A percentile compares a stretch with the other conserved stretches of the same genome.
Evolutionary conservation across 35 echinoderm and acorn worm species (phyloP).

Genomic region (Apostichopus californicus): DNA sequence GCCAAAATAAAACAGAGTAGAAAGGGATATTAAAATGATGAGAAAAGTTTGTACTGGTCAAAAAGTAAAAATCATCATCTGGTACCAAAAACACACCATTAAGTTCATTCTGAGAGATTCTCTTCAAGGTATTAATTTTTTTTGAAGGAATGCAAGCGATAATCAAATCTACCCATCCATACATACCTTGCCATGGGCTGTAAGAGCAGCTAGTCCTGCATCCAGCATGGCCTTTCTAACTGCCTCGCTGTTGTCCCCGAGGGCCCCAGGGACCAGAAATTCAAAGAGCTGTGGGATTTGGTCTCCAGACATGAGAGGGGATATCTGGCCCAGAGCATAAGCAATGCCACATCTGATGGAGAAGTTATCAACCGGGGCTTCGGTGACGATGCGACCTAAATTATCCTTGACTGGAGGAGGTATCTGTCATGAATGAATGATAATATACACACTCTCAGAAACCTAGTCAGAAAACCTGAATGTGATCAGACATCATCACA

Average conservation of each 20-base stretch:
- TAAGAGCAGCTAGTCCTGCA: constrained; percentile 72
- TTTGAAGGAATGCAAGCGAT: too few species aligned
- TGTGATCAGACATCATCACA: too few species aligned
- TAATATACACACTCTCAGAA: too few species aligned
- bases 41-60: too few species aligned
- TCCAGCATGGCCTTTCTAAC: constrained; percentile 83
- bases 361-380: constrained; percentile 84
- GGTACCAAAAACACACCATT: too few species aligned
- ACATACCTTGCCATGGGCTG: constrained; percentile 85
- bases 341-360: constrained; percentile 85
- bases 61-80: too few species aligned
- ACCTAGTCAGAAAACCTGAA: too few species aligned
- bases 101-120: too few species aligned
- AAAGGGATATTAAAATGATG: too few species aligned
- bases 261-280: constrained; percentile 81
- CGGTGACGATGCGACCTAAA: constrained; percentile 79
- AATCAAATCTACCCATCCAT: too few species aligned
- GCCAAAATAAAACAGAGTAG: too few species aligned
- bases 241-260: constrained; percentile 76
- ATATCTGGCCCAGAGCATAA: constrained; percentile 70
- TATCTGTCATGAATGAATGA: constrained; percentile 40
- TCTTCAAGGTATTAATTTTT: too few species aligned
- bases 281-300: constrained; percentile 77
- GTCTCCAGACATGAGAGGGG: constrained; percentile 66
- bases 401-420: constrained; percentile 81